Percentiles rank a stretch among this genome's conserved stretches.
Evolutionary conservation across 1,140 invertebrate species (phyloP).

Genomic region (Andricus grossulariae): DNA sequence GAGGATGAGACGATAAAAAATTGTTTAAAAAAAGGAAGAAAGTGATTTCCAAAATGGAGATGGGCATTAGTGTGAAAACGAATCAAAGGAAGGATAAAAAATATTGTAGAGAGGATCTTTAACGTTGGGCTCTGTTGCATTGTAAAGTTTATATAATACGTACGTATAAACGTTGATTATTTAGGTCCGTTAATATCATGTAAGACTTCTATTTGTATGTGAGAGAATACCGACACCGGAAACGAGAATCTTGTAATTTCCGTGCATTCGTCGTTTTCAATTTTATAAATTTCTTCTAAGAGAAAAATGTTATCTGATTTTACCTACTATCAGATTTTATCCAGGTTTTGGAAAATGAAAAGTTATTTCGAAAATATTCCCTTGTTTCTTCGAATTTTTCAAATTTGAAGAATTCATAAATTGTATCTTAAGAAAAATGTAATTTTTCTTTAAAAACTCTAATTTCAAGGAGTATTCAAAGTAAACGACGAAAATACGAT

Average conservation of each 20-base stretch:
- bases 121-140: slow-evolving; percentile 64
- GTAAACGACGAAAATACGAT: slow-evolving; percentile 17
- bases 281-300: not conserved
- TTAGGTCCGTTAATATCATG: slow-evolving; percentile 64
- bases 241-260: not conserved
- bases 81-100: slow-evolving; percentile 12
- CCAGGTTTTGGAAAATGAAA: too few relatives aligned
- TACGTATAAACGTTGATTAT: slow-evolving; percentile 67
- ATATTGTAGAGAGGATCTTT: slow-evolving; percentile 21
- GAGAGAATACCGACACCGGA: not conserved
- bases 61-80: slow-evolving; percentile 21
- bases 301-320: too few relatives aligned
- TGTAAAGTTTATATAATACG: slow-evolving; percentile 66
- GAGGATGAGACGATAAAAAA: not conserved
- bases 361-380: too few relatives aligned
- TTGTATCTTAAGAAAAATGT: not conserved
- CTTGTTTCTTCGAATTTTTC: too few relatives aligned
- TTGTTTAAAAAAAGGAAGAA: not conserved
- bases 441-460: not conserved
- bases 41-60: slow-evolving; percentile 15
- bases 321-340: too few relatives aligned
- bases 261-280: not conserved
- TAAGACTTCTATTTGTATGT: slow-evolving; percentile 53
- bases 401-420: not conserved
- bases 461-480: slow-evolving; percentile 9